phyloP scores from a whole-genome alignment of 2,113 vertebrate genomes.

The Siphamia tubifer region DNA sequence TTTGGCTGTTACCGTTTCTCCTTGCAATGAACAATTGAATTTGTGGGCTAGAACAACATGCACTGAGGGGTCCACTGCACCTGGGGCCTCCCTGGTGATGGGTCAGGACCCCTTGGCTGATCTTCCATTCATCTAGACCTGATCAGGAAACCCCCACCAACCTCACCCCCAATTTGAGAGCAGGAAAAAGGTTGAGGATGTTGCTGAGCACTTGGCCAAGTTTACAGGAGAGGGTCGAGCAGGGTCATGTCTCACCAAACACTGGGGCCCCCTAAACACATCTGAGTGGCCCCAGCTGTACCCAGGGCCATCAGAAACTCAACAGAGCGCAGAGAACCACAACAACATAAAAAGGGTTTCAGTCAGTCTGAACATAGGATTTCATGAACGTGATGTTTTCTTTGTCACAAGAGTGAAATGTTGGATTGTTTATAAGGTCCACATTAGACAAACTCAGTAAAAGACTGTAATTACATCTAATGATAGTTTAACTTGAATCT shows the following conservation, averaged over 20 bases:
- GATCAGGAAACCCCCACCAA: constrained; percentile 26
- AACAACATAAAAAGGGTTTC: constrained; percentile 35
- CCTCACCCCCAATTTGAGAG: constrained; percentile 13
- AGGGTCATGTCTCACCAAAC: constrained; percentile 74
- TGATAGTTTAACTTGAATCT: constrained; percentile 41
- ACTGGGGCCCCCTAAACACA: constrained; percentile 69
- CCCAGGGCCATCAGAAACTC: constrained; percentile 29
- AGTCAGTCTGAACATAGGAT: not conserved
- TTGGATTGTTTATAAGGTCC: constrained; percentile 32
- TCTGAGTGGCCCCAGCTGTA: constrained; percentile 65
- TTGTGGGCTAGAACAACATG: constrained; percentile 46
- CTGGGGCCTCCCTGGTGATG: constrained; percentile 35
- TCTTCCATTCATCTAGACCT: constrained; percentile 50
- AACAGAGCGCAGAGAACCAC: constrained; percentile 47
- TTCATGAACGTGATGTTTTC: constrained; percentile 27
- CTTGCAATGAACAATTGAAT: constrained; percentile 24
- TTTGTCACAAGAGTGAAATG: constrained; percentile 23
- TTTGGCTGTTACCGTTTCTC: not conserved
- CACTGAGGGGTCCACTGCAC: constrained; percentile 17
- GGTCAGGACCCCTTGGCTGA: constrained; percentile 55
- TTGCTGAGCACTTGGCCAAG: constrained; percentile 61
- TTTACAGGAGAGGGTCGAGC: constrained; percentile 73
- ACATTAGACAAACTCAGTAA: constrained; percentile 26
- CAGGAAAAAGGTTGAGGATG: constrained; percentile 34
- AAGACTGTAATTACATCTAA: constrained; percentile 39